phyloP scores from a whole-genome alignment of 2,797 vertebrate genomes.

The Sebastes elongatus region DNA sequence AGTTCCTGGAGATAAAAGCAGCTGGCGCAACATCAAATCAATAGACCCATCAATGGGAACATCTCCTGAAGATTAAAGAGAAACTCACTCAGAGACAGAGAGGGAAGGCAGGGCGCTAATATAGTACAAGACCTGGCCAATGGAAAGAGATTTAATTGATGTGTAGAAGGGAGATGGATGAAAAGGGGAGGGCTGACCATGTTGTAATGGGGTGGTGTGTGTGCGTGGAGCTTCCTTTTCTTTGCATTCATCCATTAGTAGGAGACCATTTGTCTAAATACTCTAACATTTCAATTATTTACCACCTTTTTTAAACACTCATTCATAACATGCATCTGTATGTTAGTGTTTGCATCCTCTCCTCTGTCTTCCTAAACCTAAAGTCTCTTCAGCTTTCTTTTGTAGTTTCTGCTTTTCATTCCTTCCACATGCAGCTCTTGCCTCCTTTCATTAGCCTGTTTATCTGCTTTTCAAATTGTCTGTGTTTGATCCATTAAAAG shows the following conservation, averaged over 20 bases:
- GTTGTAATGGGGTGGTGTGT: slow-evolving; percentile 33
- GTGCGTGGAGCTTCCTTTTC: neutral
- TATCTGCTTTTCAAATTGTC: slow-evolving; percentile 39
- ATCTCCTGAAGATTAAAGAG: slow-evolving; percentile 87
- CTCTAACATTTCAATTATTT: neutral
- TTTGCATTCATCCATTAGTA: slow-evolving; percentile 45
- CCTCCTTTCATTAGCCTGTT: slow-evolving; percentile 29
- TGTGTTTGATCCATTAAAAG: slow-evolving; percentile 39
- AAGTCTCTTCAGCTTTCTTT: neutral
- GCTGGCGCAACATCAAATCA: slow-evolving; percentile 82
- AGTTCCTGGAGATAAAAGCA: slow-evolving; percentile 84
- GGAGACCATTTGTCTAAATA: slow-evolving; percentile 27
- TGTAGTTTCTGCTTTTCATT: slow-evolving; percentile 14
- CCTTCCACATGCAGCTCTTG: neutral
- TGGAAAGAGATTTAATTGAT: slow-evolving; percentile 80
- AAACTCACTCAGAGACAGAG: slow-evolving; percentile 53
- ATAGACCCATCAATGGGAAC: slow-evolving; percentile 84
- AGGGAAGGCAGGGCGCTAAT: slow-evolving; percentile 66
- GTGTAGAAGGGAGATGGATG: slow-evolving; percentile 56
- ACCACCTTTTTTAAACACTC: neutral
- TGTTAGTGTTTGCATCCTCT: neutral
- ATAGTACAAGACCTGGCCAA: slow-evolving; percentile 60
- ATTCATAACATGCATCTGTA: neutral
- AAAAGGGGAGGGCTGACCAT: slow-evolving; percentile 55
- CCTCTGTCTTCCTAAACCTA: neutral